These are phyloP conservation scores for Nasonia vitripennis DNA, from an alignment of 1,140 invertebrate species.

Conservation along the genomic window DNA sequence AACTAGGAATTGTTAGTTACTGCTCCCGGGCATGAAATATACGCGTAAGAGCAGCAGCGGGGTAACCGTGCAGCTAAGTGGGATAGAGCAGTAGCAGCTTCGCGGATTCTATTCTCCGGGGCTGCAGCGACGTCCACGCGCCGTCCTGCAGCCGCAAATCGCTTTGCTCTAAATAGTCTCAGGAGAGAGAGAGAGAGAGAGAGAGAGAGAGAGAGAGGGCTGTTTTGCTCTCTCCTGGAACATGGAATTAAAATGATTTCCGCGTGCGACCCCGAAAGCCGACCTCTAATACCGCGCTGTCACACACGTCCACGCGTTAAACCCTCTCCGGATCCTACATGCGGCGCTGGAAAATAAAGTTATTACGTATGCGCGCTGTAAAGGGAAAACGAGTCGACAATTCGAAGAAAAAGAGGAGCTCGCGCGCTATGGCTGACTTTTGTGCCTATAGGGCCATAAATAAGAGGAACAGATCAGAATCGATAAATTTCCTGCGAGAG, in stretches of 20 bases:
- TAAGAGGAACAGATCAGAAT: constrained; percentile 24
- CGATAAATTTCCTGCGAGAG: constrained; percentile 23
- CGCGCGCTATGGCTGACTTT: background rate
- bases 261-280: background rate
- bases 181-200: background rate
- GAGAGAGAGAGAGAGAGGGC: background rate
- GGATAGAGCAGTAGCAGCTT: background rate
- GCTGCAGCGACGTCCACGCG: background rate
- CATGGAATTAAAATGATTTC: constrained; percentile 36
- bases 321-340: background rate
- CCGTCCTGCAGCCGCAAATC: constrained; percentile 9
- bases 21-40: constrained; percentile 49
- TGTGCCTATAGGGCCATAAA: constrained; percentile 24
- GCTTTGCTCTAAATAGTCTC: constrained; percentile 41
- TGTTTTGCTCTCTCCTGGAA: background rate
- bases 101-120: constrained; percentile 41
- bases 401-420: background rate
- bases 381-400: background rate
- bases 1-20: constrained; percentile 57
- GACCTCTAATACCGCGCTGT: too few relatives aligned
- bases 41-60: constrained; percentile 3
- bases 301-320: too few relatives aligned
- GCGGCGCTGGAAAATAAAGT: background rate
- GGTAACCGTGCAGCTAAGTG: background rate
- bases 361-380: background rate